phyloP scores from a whole-genome alignment of 2,888 invertebrate species.

The Nyleta sp. region DNA sequence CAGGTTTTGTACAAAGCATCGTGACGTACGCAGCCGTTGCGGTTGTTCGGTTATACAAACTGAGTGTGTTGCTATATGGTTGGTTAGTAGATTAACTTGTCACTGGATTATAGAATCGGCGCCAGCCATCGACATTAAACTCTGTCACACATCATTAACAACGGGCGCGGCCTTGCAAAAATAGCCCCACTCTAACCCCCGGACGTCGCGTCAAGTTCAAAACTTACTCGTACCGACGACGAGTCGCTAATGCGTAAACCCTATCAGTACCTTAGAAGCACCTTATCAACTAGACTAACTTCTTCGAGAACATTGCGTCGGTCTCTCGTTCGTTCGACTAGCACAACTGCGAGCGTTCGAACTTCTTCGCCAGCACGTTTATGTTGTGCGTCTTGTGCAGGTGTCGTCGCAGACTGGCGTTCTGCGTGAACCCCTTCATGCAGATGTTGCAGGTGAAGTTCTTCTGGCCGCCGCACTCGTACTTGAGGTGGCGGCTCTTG shows the following conservation, averaged over 20 bases:
- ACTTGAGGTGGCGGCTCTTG: slow-evolving; percentile 70
- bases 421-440: slow-evolving; percentile 87
- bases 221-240: no score
- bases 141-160: slow-evolving; percentile 35
- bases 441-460: slow-evolving; percentile 88
- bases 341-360: slow-evolving; percentile 43
- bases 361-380: slow-evolving; percentile 65
- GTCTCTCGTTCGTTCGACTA: slow-evolving; percentile 4
- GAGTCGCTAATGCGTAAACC: no score
- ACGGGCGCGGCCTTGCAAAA: slow-evolving; percentile 21
- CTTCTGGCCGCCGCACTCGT: slow-evolving; percentile 88
- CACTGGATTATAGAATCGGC: slow-evolving; percentile 10
- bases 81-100: slow-evolving; percentile 16
- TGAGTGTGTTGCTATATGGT: background rate
- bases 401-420: slow-evolving; percentile 83
- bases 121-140: slow-evolving; percentile 17
- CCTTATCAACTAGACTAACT: slow-evolving; percentile 25
- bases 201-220: background rate
- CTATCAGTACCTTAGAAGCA: no score
- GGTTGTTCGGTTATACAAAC: slow-evolving; percentile 18
- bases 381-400: slow-evolving; percentile 72
- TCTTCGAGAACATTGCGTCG: background rate
- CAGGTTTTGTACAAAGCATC: slow-evolving; percentile 41
- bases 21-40: background rate
- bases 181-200: slow-evolving; percentile 12